phyloP scores from a whole-genome alignment of 2,797 vertebrate species.

The Poecilia wingei region DNA sequence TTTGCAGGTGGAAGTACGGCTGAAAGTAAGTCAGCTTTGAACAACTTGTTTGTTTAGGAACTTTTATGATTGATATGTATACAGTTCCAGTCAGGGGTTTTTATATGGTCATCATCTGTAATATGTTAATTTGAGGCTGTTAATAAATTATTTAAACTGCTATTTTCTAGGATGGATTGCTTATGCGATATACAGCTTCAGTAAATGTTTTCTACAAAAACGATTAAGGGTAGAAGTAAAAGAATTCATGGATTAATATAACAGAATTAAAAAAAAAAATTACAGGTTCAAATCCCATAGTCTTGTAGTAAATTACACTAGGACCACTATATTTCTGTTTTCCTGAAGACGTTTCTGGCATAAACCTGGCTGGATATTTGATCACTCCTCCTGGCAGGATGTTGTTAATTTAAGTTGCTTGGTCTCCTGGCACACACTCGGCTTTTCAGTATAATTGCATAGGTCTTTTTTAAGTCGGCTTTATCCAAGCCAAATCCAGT shows the following conservation, averaged over 20 bases:
- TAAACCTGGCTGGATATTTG: neutral
- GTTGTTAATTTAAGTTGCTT: neutral
- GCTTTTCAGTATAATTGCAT: neutral
- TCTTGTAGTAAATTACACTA: neutral
- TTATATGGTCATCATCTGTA: neutral
- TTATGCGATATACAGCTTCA: neutral
- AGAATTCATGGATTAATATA: neutral
- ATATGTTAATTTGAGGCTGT: neutral
- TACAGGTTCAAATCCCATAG: neutral
- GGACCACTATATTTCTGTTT: neutral
- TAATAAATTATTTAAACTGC: neutral
- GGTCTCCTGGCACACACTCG: neutral
- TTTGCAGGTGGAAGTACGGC: neutral
- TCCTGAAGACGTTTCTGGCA: no score
- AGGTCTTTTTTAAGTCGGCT: neutral
- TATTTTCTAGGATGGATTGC: neutral
- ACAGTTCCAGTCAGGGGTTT: neutral
- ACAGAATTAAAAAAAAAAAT: neutral
- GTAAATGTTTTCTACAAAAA: neutral
- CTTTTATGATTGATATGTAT: neutral
- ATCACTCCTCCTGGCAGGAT: neutral
- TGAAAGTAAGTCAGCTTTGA: neutral
- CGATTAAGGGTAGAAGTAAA: neutral
- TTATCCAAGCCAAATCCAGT: neutral
- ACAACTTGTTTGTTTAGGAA: constrained; percentile 6